Evolutionary conservation across 2,888 invertebrate species (phyloP).

Genomic region (Anorthoa munda): DNA sequence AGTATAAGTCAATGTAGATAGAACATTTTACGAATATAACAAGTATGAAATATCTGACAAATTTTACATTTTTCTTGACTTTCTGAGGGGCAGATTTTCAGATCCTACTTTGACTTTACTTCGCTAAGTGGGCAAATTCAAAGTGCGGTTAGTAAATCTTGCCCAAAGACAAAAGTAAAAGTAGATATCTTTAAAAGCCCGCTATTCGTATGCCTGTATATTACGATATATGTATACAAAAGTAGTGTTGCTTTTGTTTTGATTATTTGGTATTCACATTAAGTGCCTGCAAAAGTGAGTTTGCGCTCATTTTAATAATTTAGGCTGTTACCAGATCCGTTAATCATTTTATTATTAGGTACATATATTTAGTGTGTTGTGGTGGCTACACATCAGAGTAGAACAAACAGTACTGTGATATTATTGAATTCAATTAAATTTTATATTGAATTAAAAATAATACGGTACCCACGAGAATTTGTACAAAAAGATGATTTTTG

Average conservation of each 20-base stretch:
- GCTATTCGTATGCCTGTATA: too few relatives aligned
- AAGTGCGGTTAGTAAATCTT: not conserved
- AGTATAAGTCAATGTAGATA: not conserved
- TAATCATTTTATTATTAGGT: constrained; percentile 25
- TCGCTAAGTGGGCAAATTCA: too few relatives aligned
- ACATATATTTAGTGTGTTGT: constrained; percentile 6
- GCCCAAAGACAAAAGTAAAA: not conserved
- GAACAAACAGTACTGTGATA: constrained; percentile 55
- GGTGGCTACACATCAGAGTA: constrained; percentile 14
- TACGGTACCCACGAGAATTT: constrained; percentile 26
- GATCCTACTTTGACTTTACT: not conserved
- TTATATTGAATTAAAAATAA: constrained; percentile 41
- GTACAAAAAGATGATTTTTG: constrained; percentile 3
- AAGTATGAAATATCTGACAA: not conserved
- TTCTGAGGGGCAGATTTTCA: not conserved
- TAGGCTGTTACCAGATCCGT: constrained; percentile 22
- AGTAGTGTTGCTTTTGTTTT: not conserved
- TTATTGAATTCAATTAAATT: constrained; percentile 39
- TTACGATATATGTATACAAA: too few relatives aligned
- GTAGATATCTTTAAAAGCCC: not conserved
- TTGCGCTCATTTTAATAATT: constrained; percentile 16
- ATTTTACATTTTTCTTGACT: not conserved
- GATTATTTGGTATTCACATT: constrained; percentile 33
- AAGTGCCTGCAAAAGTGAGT: constrained; percentile 30
- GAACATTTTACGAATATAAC: not conserved